Conservation (phyloP, 2,113 vertebrate genomes). For the Grammomys dolichurus region DNA sequence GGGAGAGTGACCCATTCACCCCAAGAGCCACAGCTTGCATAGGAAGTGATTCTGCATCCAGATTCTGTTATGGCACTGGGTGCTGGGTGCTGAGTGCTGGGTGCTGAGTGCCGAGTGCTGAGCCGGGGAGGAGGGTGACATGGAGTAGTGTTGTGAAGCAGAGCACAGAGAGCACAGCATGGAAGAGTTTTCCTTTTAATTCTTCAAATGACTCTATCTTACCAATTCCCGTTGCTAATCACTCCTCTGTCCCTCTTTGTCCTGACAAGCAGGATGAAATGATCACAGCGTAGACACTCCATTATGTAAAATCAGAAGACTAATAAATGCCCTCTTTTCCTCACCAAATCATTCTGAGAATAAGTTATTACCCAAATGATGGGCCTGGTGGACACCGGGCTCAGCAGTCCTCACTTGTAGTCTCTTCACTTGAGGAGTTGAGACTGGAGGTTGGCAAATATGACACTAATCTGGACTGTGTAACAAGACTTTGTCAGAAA, state of each 20-base stretch:
- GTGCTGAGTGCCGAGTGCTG: not conserved
- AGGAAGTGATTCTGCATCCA: not conserved
- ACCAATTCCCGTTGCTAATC: not conserved
- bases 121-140: too few relatives aligned
- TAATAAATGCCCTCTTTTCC: not conserved
- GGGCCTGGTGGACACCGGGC: not conserved
- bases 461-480: not conserved
- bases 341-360: conserved; percentile 10
- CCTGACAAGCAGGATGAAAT: not conserved
- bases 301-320: not conserved
- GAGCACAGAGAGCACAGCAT: not conserved
- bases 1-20: not conserved
- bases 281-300: not conserved
- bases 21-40: not conserved
- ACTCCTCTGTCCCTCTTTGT: not conserved
- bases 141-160: rapidly evolving
- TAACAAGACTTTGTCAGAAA: not conserved
- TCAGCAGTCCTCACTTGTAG: not conserved
- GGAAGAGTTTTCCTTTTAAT: not conserved
- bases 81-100: too few relatives aligned
- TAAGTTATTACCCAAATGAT: not conserved
- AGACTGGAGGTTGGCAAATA: not conserved
- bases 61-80: not conserved
- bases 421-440: not conserved
- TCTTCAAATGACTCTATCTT: not conserved